phyloP scores from a whole-genome alignment of 1,140 invertebrate genomes.

The Gryllus bimaculatus region DNA sequence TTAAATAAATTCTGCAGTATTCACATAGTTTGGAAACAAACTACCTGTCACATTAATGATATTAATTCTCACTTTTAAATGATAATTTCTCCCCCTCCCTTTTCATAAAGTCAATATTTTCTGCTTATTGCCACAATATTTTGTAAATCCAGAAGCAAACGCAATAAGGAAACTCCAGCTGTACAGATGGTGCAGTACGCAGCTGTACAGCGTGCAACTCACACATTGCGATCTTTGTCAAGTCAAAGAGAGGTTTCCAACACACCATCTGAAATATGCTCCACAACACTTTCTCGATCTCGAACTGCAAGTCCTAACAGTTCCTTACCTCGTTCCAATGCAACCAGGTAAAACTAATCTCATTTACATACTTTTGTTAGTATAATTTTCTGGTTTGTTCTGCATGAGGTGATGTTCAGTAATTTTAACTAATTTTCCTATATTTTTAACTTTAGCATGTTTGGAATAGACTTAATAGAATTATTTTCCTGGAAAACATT shows the following conservation, averaged over 20 bases:
- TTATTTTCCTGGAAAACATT: neutral
- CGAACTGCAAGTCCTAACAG: slow-evolving; percentile 25
- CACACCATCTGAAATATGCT: slow-evolving; percentile 8
- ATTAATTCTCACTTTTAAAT: no score
- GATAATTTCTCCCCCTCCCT: no score
- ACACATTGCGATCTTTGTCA: slow-evolving; percentile 29
- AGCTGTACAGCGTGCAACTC: slow-evolving; percentile 29
- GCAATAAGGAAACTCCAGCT: slow-evolving; percentile 24
- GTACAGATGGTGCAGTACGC: slow-evolving; percentile 31
- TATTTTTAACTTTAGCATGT: neutral
- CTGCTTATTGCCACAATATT: neutral
- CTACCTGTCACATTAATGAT: no score
- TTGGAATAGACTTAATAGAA: neutral
- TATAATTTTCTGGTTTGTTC: neutral
- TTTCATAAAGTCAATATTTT: no score
- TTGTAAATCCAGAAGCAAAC: slow-evolving; percentile 22
- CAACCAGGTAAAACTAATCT: slow-evolving; percentile 22
- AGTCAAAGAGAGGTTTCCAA: slow-evolving; percentile 22
- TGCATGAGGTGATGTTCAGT: neutral
- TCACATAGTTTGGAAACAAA: no score
- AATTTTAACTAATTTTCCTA: neutral
- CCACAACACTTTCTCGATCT: slow-evolving; percentile 23
- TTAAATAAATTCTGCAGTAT: no score
- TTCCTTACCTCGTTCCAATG: slow-evolving; percentile 24
- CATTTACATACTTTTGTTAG: neutral